Conservation (phyloP, 2,797 vertebrate species). For the Lacerta viridis region DNA sequence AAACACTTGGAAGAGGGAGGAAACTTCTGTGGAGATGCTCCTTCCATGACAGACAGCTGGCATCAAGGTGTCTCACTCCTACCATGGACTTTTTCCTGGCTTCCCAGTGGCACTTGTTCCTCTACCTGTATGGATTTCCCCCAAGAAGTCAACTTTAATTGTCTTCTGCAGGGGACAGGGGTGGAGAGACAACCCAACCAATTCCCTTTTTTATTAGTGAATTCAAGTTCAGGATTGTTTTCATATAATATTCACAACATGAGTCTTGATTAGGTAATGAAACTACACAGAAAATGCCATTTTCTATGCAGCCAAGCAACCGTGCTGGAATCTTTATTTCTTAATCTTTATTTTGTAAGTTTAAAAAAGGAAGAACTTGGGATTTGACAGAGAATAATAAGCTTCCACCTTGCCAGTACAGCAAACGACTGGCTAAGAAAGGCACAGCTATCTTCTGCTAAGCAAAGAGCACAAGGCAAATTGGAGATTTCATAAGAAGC, state of each 20-base stretch:
- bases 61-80: neutral
- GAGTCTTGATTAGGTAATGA: neutral
- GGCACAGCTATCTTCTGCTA: slow-evolving; percentile 35
- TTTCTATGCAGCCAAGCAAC: slow-evolving; percentile 7
- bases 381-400: slow-evolving; percentile 40
- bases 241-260: slow-evolving; percentile 42
- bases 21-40: neutral
- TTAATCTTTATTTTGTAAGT: slow-evolving; percentile 42
- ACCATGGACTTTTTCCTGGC: neutral
- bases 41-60: neutral
- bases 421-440: slow-evolving; percentile 52
- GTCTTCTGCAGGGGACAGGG: too few relatives aligned
- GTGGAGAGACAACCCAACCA: neutral
- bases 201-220: neutral
- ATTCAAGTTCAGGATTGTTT: slow-evolving; percentile 56
- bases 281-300: neutral
- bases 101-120: neutral
- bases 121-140: neutral
- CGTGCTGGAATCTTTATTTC: neutral
- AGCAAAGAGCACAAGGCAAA: slow-evolving; percentile 62
- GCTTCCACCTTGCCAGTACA: slow-evolving; percentile 30
- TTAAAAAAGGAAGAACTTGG: slow-evolving; percentile 34
- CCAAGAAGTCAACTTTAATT: neutral
- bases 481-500: slow-evolving; percentile 51
- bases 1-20: neutral